A percentile compares a stretch with the other conserved stretches of the same genome.
These are phyloP conservation scores for Nyctibius grandis DNA, from an alignment of 2,797 vertebrate species.

Conservation along the genomic window DNA sequence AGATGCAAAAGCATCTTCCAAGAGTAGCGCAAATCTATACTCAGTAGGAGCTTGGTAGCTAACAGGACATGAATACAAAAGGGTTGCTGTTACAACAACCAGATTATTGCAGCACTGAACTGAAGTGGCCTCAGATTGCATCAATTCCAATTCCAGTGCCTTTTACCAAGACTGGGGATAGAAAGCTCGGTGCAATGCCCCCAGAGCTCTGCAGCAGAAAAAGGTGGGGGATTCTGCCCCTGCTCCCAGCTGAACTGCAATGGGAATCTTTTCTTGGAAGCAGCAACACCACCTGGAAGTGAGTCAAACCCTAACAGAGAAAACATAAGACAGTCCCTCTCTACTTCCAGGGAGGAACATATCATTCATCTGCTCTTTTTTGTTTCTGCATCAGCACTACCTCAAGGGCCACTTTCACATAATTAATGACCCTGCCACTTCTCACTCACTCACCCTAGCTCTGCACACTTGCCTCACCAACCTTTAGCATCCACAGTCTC, in stretches of 20 bases:
- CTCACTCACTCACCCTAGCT: background rate
- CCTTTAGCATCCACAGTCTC: constrained; percentile 93
- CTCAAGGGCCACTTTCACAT: background rate
- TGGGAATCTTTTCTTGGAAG: background rate
- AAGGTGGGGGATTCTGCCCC: background rate
- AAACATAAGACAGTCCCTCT: background rate
- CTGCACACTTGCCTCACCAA: constrained; percentile 29
- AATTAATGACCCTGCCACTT: background rate
- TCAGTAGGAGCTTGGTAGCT: background rate
- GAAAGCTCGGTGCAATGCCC: background rate
- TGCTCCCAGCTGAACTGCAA: background rate
- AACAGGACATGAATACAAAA: background rate
- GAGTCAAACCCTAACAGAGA: background rate
- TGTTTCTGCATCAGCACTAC: background rate
- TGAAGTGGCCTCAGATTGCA: background rate
- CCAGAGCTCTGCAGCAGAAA: background rate
- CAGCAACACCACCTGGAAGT: background rate
- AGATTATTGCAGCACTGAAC: background rate
- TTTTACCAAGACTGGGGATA: background rate
- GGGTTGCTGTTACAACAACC: background rate
- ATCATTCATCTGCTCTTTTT: background rate
- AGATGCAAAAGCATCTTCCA: background rate
- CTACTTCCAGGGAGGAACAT: background rate
- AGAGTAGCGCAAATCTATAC: background rate
- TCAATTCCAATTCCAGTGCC: background rate